These are phyloP conservation scores for Machimus atricapillus DNA, from an alignment of 2,888 invertebrate genomes.

Conservation along the genomic window DNA sequence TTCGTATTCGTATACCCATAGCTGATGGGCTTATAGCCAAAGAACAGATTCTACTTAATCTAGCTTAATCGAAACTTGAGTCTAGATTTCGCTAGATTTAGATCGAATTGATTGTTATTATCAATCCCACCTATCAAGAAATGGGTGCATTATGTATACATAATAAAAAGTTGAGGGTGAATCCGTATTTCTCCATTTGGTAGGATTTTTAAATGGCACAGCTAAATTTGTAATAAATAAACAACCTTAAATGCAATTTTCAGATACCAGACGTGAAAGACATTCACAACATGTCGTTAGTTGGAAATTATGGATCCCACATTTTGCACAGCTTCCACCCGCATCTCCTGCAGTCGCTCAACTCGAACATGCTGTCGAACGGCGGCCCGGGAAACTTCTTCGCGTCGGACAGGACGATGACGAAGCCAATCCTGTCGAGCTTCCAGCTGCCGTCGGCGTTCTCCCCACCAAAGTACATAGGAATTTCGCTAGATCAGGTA, in stretches of 20 bases:
- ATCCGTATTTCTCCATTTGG: background rate
- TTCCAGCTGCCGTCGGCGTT: slow-evolving; percentile 76
- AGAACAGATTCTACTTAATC: too few species aligned
- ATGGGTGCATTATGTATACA: too few species aligned
- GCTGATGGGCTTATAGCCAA: too few species aligned
- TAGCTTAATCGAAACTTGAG: too few species aligned
- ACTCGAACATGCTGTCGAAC: slow-evolving; percentile 66
- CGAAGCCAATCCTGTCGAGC: slow-evolving; percentile 68
- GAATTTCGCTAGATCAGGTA: slow-evolving; percentile 63
- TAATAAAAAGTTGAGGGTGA: too few species aligned
- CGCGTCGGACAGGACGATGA: slow-evolving; percentile 63
- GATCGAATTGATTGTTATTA: too few species aligned
- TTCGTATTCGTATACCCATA: too few species aligned
- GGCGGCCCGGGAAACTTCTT: slow-evolving; percentile 59
- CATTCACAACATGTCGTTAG: slow-evolving; percentile 70
- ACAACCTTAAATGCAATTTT: slow-evolving; percentile 29
- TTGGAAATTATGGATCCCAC: slow-evolving; percentile 72
- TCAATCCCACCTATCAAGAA: too few species aligned
- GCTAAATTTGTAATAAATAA: background rate
- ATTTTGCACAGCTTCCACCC: slow-evolving; percentile 76
- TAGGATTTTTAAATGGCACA: background rate
- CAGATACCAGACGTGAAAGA: slow-evolving; percentile 69
- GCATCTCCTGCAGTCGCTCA: slow-evolving; percentile 74
- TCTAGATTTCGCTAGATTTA: too few species aligned
- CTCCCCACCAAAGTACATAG: slow-evolving; percentile 72